These are phyloP conservation scores for Steromphala cineraria DNA, from an alignment of 2,888 invertebrate genomes.

Conservation along the genomic window DNA sequence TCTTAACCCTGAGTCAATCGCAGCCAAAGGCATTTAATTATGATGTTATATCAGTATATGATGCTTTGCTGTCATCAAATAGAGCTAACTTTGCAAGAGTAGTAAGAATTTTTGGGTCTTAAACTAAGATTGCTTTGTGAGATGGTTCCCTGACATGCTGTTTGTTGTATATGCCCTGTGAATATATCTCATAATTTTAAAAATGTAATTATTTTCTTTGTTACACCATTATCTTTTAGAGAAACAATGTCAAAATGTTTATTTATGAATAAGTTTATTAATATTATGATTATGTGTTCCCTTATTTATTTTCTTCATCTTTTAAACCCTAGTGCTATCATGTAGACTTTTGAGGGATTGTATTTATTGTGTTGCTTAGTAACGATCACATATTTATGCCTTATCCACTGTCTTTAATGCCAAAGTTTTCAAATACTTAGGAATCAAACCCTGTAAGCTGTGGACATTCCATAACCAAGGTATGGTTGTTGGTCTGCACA, in stretches of 20 bases:
- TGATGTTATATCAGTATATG: too few species aligned
- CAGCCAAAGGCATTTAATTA: too few species aligned
- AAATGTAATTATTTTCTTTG: constrained; percentile 1
- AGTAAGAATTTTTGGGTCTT: too few species aligned
- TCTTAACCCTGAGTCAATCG: too few species aligned
- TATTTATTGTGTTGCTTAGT: constrained; percentile 7
- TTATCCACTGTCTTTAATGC: neutral
- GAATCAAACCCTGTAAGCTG: neutral
- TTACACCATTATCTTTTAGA: neutral
- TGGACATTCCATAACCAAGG: neutral
- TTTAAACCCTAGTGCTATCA: constrained; percentile 11
- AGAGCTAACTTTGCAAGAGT: too few species aligned
- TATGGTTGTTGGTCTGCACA: neutral
- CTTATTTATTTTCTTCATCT: neutral
- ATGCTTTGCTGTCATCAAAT: too few species aligned
- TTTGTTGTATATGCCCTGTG: neutral
- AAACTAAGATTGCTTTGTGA: neutral
- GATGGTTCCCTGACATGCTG: neutral
- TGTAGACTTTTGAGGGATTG: neutral
- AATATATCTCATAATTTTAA: neutral
- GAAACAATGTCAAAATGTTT: neutral
- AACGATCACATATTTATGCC: neutral
- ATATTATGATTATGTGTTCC: neutral
- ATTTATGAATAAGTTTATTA: constrained; percentile 6
- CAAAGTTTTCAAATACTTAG: neutral